Base-by-base conservation (phyloP, 2,113 vertebrate species). In the Myotis lucifugus region DNA sequence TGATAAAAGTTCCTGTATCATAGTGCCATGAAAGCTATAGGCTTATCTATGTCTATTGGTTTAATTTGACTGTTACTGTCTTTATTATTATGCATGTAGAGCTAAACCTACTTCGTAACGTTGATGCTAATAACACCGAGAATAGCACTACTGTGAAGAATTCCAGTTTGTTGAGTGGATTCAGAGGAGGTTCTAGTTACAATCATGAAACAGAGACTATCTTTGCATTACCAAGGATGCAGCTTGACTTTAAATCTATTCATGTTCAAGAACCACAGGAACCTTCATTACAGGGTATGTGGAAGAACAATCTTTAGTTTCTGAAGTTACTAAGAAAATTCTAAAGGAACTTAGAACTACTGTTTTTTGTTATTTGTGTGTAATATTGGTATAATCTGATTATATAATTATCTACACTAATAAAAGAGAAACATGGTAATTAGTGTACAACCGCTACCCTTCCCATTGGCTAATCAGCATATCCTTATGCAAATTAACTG, bases 191-290 rank as follows among this genome's bases (percentile, higher is more conserved):
- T 40, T 99, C 99, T 95, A 99, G 98, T 98, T 99, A 99, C 97
- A 99, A 99, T 98, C 99, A 99, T 34, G 99, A 99, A 98, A 99
- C 99, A 0, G 99, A 99, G 98, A 99, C 99, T 14, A 99, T 99
- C 97, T 99, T 99, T 91, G 99, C 99, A 4, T 98, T 99, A 90
- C 99, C 99, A 94, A 99, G 99, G 96, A 99, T 99, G 99, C 99
- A 99, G 96, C 98, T 99, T 93, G 99, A 99, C 98, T 99, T 99
- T 94, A 99, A 99, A 95, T 99, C 99, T 84, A 99, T 99, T 97
- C 99, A 99, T 4, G 99, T 99, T 37, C 99, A 99, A 73, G 99
- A 99, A 84, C 99, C 99, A 4, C 99, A 99, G 25, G 99, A 99
- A 32, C 99, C 99, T 32, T 99, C 99, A 32, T 97, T 99, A 69